Percentiles rank a stretch among this genome's conserved stretches.
phyloP scores from a whole-genome alignment of 2,113 vertebrate species.

The Neodontobutis hainanensis region DNA sequence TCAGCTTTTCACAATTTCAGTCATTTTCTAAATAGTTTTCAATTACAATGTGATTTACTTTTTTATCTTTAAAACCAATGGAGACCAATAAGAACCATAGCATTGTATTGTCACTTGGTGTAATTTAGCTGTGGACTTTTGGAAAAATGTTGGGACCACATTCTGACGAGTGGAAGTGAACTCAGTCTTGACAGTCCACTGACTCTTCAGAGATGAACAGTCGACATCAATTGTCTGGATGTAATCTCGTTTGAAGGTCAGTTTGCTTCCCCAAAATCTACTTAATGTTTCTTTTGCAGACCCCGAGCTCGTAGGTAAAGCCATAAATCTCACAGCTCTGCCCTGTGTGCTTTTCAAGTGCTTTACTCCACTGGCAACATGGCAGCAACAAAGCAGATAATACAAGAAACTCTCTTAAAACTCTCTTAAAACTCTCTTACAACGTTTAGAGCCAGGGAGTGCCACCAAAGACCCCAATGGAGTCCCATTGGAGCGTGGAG shows the following conservation, averaged over 20 bases:
- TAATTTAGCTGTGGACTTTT: not conserved
- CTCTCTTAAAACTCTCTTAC: too few relatives aligned
- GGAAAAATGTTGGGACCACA: not conserved
- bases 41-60: too few relatives aligned
- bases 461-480: not conserved
- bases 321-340: slow-evolving; percentile 35
- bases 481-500: slow-evolving; percentile 23
- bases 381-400: slow-evolving; percentile 54
- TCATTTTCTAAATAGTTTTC: too few relatives aligned
- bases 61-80: too few relatives aligned
- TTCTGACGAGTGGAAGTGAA: not conserved
- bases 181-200: slow-evolving; percentile 1
- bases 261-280: slow-evolving; percentile 15
- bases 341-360: slow-evolving; percentile 24
- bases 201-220: slow-evolving; percentile 14
- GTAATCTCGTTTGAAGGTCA: slow-evolving; percentile 3
- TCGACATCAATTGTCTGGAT: slow-evolving; percentile 15
- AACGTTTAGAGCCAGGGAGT: too few relatives aligned
- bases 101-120: not conserved
- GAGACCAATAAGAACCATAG: not conserved
- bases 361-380: slow-evolving; percentile 43
- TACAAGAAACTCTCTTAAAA: slow-evolving; percentile 62
- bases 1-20: too few relatives aligned
- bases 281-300: slow-evolving; percentile 5
- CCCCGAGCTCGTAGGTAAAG: not conserved